Evolutionary conservation across 2,797 vertebrate genomes (phyloP), one percentile per base, ranked within the genome.

Genomic region (Psittacula derbiana): DNA sequence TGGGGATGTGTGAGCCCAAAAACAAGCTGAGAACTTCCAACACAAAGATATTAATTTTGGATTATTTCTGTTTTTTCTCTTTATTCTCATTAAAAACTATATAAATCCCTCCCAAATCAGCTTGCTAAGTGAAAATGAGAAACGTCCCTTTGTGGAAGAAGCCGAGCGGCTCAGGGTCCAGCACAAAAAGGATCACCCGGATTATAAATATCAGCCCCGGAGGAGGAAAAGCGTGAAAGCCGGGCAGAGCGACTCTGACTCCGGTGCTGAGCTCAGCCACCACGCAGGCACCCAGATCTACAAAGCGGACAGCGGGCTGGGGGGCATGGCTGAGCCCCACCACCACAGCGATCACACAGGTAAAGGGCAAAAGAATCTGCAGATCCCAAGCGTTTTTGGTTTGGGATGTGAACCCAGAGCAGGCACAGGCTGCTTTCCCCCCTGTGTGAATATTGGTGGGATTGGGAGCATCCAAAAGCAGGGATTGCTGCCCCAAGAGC

Each of bases 121-220:
- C 60, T 97, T 99, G 96, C 92, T 99, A 70, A 99, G 99, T 3
- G 99, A 99, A 88, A 99, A 98, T 10, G 99, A 99, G 97, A 99
- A 99, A 85, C 98, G 99, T 65, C 99, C 99, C 3, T 99, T 99
- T 67, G 99, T 99, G 84, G 99, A 99, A 67, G 99, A 99, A 96
- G 99, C 99, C 0, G 99, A 99, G 96, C 97, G 99, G 71, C 98
- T 99, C 61, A 97, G 99, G 50, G 99, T 99, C 74, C 99, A 99
- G 96, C 99, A 99, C 98, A 99, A 99, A 97, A 99, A 99, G 95
- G 99, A 99, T 97, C 99, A 99, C 93, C 99, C 99, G 8, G 99
- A 99, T 97, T 99, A 99, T 94, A 99, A 99, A 98, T 99, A 99
- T 97, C 99, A 99, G 92, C 99, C 99, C 0, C 98, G 99, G 46